Conservation (phyloP, 2,888 invertebrate genomes). For the Schizotus pectinicornis region DNA sequence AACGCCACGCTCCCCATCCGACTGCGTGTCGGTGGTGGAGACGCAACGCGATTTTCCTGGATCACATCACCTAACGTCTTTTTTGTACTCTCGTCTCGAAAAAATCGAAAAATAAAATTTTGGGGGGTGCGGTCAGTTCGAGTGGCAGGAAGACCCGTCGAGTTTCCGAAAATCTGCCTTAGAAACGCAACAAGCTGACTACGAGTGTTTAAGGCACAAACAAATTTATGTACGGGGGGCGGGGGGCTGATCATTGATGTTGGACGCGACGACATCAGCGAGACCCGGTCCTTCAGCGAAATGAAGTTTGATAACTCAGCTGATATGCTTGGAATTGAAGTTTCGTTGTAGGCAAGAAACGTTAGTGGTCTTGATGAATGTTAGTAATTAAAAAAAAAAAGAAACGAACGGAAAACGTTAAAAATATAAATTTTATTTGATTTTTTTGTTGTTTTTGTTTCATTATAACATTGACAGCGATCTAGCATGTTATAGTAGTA, state of each 20-base stretch:
- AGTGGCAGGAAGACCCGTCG: slow-evolving; percentile 12
- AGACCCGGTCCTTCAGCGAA: slow-evolving; percentile 3
- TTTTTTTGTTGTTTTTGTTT: slow-evolving; percentile 31
- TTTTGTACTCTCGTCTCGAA: slow-evolving; percentile 6
- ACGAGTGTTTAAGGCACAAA: slow-evolving; percentile 34
- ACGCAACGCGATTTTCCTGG: no score
- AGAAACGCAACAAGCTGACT: background rate
- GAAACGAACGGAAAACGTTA: slow-evolving; percentile 28
- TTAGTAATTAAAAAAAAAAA: slow-evolving; percentile 29
- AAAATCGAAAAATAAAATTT: background rate
- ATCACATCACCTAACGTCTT: no score
- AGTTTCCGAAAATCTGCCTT: no score
- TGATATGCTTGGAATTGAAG: slow-evolving; percentile 17
- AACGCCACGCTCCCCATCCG: no score
- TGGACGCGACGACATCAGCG: background rate
- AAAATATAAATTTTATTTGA: slow-evolving; percentile 40
- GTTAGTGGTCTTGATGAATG: slow-evolving; percentile 17
- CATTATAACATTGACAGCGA: slow-evolving; percentile 31
- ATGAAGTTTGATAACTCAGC: slow-evolving; percentile 32
- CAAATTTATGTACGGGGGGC: slow-evolving; percentile 21
- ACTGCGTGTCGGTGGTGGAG: no score
- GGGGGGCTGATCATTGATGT: background rate
- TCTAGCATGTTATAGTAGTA: slow-evolving; percentile 25
- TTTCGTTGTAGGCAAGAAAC: slow-evolving; percentile 31
- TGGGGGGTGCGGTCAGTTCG: background rate